phyloP scores from a whole-genome alignment of 2,797 vertebrate genomes.

The Anableps anableps region DNA sequence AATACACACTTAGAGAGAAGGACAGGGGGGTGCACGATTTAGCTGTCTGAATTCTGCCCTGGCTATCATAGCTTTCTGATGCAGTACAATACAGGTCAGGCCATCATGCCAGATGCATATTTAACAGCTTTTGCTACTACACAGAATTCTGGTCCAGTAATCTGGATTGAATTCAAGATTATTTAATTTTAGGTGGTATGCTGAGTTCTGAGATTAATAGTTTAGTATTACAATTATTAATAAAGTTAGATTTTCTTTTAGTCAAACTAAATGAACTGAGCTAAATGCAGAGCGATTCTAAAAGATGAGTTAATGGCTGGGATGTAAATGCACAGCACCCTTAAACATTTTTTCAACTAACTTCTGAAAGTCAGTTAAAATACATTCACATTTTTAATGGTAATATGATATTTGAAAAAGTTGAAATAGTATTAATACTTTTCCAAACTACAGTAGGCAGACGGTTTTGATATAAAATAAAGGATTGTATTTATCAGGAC shows the following conservation, averaged over 20 bases:
- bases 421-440: no score
- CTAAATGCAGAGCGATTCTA: no score
- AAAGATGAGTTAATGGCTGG: no score
- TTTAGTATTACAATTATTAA: background rate
- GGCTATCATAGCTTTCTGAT: conserved; percentile 23
- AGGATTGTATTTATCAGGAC: no score
- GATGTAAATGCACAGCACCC: no score
- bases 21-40: conserved; percentile 1
- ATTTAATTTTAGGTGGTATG: background rate
- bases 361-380: no score
- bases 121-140: background rate
- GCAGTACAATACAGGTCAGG: conserved; percentile 19
- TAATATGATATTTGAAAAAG: no score
- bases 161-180: background rate
- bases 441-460: background rate
- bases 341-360: no score
- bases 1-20: conserved; percentile 13
- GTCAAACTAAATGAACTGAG: background rate
- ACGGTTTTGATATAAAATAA: no score
- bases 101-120: conserved; percentile 12
- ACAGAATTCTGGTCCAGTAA: background rate
- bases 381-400: no score
- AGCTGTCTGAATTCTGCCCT: conserved; percentile 26
- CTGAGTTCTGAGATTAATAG: background rate
- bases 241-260: background rate